Evolutionary conservation across 2,888 invertebrate genomes (phyloP), one percentile per base, ranked within the genome.

Genomic region (Diplazon laetatorius): DNA sequence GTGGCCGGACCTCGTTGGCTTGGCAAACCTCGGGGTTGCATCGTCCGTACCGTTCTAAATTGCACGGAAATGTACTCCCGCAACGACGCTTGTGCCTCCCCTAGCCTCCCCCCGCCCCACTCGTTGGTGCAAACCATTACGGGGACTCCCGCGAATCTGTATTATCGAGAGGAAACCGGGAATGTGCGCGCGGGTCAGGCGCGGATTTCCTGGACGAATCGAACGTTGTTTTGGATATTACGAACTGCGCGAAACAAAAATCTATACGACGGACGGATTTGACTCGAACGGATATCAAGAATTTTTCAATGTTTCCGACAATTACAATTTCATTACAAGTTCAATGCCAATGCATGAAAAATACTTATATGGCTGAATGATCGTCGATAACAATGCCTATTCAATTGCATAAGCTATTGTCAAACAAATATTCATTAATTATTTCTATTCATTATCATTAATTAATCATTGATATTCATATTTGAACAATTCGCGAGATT

Each of bases 1-100:
- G 78, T 30, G 68, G 71, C 78, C 68, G 65, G 69, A 78, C 59
- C 78, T 73, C 73, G 65, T 63, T 52, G 74, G 71, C 66, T 72
- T 75, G 78, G 78, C 78, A 78, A 78, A 78, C 78, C 75, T 78
- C 78, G 75, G 75, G 71, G 71, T 68, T 75, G 71, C 62, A 78
- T 78, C 75, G 68, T 66, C 78, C n/a, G n/a, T n/a, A n/a, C n/a
- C n/a, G n/a, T 71, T 75, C 75, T 75, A 78, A 75, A 78, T 78
- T 78, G 78, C 75, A 78, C 71, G 75, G 75, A 78, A 78, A 75
- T 78, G 55, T 75, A 78, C 66, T 75, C 55, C 66, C 48, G 55
- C 42, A 42, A 30, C 76, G 72, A 62, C n/a, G 66, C 62, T 74
- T 72, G n/a, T n/a, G n/a, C n/a, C n/a, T n/a, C n/a, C n/a, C n/a